Evolutionary conservation across 1,140 invertebrate species (phyloP).

Genomic region (Polypedilum vanderplanki): DNA sequence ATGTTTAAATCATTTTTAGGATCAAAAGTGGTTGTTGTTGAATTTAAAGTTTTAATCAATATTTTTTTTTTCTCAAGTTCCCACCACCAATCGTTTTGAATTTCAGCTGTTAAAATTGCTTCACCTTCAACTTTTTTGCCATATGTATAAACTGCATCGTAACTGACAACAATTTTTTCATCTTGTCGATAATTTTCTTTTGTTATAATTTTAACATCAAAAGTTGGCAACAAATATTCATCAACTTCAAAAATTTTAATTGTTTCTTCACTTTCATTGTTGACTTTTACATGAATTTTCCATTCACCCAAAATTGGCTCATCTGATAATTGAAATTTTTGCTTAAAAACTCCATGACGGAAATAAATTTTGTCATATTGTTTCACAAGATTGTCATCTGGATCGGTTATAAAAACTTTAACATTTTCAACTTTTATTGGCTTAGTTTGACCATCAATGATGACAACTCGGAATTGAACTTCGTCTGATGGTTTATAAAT

Average conservation of each 20-base stretch:
- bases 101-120: conserved; percentile 32
- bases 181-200: background rate
- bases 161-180: background rate
- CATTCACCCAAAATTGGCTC: background rate
- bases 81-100: conserved; percentile 51
- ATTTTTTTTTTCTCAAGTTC: background rate
- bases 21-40: conserved; percentile 55
- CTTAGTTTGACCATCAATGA: conserved; percentile 68
- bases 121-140: background rate
- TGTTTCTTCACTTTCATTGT: background rate
- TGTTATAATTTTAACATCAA: background rate
- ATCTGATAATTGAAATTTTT: background rate
- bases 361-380: background rate
- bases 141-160: background rate
- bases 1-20: conserved; percentile 56
- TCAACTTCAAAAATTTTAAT: background rate
- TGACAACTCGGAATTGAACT: conserved; percentile 75
- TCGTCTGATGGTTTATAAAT: conserved; percentile 85
- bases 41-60: background rate
- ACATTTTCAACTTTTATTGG: conserved; percentile 39
- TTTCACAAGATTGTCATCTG: background rate
- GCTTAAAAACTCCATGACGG: background rate
- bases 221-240: background rate
- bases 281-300: background rate
- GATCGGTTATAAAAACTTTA: background rate